These are phyloP conservation scores for Copidosoma floridanum DNA, from an alignment of 1,140 invertebrate genomes.

Conservation along the genomic window DNA sequence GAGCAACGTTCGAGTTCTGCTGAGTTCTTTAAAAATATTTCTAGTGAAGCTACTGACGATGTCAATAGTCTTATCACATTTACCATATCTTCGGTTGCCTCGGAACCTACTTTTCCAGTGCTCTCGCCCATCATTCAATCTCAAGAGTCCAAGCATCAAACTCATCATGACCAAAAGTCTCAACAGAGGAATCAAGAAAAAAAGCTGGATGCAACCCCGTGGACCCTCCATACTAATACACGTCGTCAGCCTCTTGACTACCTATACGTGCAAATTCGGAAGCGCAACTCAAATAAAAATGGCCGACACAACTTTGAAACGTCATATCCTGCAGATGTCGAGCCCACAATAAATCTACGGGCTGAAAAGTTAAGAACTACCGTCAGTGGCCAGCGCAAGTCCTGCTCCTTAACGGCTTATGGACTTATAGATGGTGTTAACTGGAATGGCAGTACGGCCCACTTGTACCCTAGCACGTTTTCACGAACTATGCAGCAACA, in stretches of 20 bases:
- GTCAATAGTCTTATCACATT: constrained; percentile 72
- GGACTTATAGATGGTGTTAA: constrained; percentile 52
- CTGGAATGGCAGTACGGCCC: constrained; percentile 67
- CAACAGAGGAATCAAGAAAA: constrained; percentile 12
- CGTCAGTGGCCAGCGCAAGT: constrained; percentile 55
- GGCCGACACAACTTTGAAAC: constrained; percentile 34
- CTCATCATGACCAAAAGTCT: constrained; percentile 26
- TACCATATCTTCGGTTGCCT: constrained; percentile 61
- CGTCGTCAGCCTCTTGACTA: constrained; percentile 60
- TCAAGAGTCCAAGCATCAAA: neutral
- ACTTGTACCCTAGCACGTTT: constrained; percentile 62
- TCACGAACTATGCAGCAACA: constrained; percentile 54
- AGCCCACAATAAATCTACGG: constrained; percentile 34
- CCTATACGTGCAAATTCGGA: constrained; percentile 57
- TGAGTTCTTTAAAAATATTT: constrained; percentile 56
- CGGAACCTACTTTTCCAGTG: constrained; percentile 46
- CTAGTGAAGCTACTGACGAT: constrained; percentile 63
- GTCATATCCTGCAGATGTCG: constrained; percentile 34
- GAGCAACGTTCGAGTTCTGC: too few relatives aligned
- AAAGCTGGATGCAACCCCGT: neutral
- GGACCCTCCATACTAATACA: constrained; percentile 40
- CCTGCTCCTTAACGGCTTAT: constrained; percentile 46
- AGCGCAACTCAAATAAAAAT: constrained; percentile 62
- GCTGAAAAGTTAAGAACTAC: constrained; percentile 50
- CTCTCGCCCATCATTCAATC: constrained; percentile 22